Conservation (phyloP, 2,113 vertebrate genomes). For the Xyliphius kryptos region DNA sequence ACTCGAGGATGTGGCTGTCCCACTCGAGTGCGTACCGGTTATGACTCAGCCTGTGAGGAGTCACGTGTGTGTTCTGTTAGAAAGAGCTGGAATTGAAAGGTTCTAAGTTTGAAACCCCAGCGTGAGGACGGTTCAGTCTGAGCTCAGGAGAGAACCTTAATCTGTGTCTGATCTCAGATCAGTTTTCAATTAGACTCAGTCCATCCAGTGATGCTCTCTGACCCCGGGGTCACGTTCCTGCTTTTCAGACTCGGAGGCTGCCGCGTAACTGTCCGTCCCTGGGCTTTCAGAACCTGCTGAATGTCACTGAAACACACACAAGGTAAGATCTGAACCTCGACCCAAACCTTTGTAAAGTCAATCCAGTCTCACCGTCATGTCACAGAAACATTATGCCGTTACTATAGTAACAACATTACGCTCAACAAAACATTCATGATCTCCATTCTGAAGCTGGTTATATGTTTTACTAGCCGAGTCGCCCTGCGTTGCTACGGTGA, state of each 20-base stretch:
- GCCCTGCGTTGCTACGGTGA: too few relatives aligned
- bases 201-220: not conserved
- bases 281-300: constrained; percentile 59
- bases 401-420: too few relatives aligned
- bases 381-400: too few relatives aligned
- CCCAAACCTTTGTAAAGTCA: not conserved
- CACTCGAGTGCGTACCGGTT: constrained; percentile 1
- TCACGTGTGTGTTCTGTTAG: not conserved
- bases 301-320: constrained; percentile 60
- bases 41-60: constrained; percentile 22
- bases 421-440: too few relatives aligned
- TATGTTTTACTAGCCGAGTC: too few relatives aligned
- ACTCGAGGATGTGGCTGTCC: constrained; percentile 12
- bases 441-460: too few relatives aligned
- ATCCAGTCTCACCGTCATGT: too few relatives aligned
- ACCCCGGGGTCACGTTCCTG: constrained; percentile 18
- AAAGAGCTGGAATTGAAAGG: constrained; percentile 29
- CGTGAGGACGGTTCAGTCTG: constrained; percentile 19
- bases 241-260: constrained; percentile 49
- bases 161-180: too few relatives aligned
- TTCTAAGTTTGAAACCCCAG: constrained; percentile 34
- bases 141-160: too few relatives aligned
- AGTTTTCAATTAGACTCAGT: too few relatives aligned
- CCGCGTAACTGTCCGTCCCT: constrained; percentile 45
- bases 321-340: constrained; percentile 48